Conservation (phyloP, 2,113 vertebrate species). For the Promerops cafer region DNA sequence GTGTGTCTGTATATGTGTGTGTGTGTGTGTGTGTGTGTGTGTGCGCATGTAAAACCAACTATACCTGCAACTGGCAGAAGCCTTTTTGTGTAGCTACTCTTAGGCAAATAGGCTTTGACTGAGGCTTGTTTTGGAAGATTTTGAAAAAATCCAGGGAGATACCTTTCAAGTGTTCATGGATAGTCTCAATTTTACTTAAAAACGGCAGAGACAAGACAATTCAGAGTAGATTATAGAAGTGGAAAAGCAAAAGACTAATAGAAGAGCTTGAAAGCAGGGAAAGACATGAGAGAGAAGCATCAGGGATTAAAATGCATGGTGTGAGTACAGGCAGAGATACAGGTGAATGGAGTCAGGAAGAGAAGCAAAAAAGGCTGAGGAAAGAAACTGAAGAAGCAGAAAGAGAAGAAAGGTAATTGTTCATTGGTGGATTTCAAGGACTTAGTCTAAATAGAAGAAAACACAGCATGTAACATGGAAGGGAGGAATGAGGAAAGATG, state of each 20-base stretch:
- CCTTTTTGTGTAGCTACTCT: slow-evolving; percentile 5
- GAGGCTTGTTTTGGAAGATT: slow-evolving; percentile 1
- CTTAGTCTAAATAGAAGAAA: neutral
- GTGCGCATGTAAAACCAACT: neutral
- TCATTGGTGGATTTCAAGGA: neutral
- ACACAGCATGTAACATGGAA: neutral
- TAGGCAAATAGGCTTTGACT: slow-evolving; percentile 23
- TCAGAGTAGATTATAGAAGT: neutral
- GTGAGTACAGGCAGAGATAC: neutral
- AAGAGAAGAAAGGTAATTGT: neutral
- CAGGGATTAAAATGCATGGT: neutral
- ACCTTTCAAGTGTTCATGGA: neutral
- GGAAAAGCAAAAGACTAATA: neutral
- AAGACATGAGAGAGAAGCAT: neutral
- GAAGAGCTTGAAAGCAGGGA: neutral
- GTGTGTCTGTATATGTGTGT: neutral
- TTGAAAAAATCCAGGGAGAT: neutral
- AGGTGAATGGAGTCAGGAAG: neutral
- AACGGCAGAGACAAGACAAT: neutral
- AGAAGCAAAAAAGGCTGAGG: neutral
- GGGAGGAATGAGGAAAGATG: neutral
- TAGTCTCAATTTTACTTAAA: slow-evolving; percentile 32
- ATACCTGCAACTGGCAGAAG: neutral
- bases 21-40: neutral
- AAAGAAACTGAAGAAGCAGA: neutral